Conservation (phyloP, 2,888 invertebrate species). For the Julus scanicus region DNA sequence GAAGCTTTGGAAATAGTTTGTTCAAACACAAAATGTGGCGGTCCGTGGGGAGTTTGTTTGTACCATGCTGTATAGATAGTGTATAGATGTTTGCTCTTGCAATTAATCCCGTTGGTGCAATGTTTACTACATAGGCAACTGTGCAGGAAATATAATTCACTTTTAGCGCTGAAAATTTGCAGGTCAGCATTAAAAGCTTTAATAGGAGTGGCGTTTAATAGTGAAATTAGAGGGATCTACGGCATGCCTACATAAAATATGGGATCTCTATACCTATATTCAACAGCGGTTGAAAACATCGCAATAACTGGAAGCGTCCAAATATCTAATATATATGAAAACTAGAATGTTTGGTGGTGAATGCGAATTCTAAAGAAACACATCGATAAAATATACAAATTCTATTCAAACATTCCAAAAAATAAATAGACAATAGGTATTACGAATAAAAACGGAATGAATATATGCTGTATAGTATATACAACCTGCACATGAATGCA, state of each 20-base stretch:
- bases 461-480: no score
- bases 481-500: no score
- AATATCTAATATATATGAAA: background rate
- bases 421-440: background rate
- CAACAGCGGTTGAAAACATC: background rate
- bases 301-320: background rate
- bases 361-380: background rate
- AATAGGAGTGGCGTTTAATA: conserved; percentile 5
- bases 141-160: conserved; percentile 32
- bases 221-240: background rate
- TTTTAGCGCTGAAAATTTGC: conserved; percentile 36
- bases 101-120: conserved; percentile 15
- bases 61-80: background rate
- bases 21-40: background rate
- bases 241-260: background rate
- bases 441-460: background rate
- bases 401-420: background rate
- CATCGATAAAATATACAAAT: background rate
- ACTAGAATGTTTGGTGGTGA: background rate
- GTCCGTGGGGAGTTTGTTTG: background rate
- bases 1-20: background rate
- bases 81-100: background rate
- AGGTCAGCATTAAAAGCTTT: conserved; percentile 10
- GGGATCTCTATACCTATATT: background rate
- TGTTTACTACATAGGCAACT: background rate